Evolutionary conservation across 2,888 invertebrate species (phyloP), one percentile per base, ranked within the genome.

Genomic region (Drosophila barbarae): DNA sequence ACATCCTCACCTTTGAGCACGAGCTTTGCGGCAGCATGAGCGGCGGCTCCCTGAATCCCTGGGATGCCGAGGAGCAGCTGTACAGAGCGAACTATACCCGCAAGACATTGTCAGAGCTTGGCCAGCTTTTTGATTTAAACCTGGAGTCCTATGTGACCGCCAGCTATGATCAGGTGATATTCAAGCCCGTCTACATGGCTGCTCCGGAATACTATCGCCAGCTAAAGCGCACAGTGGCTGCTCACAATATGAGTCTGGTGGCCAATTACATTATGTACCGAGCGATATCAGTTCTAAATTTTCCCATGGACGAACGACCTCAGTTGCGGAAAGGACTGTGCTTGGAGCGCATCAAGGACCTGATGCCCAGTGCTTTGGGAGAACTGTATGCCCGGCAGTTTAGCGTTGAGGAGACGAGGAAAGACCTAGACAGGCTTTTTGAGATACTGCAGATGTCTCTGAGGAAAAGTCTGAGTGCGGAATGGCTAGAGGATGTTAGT

Each of bases 231-330:
- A 76, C 79, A 2, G 50, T 86, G 21, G 60, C 63, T 4, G 63
- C 73, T 1, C 77, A 78, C 26, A 79, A 87, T 30, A 69, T 69
- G 13, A 83, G 75, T 5, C 72, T 76, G 7, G 65, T 88, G 8
- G 88, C 89, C 10, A 89, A 88, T 63, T 88, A 88, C 23, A 79
- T 88, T 1, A 88, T 88, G 88, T 88, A 87, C 44, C 77, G 88
- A 9, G 87, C 87, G 0, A 34, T 87, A 3, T 69, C 84, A 13
- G 23, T 41, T 1, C 59, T 84, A 1, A 73, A 75, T 7, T 72
- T 88, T 23, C 65, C 69, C 0, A 39, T 72, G 8, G 78, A 77
- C 0, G 75, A 73, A 0, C 41, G 56, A 0, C 49, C 69, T 0
- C 41, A 47, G 0, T 28, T 34, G 7, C 70, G 87, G 0, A 65